Conservation (phyloP, 2,113 vertebrate genomes). For the human (Homo sapiens) region DNA sequence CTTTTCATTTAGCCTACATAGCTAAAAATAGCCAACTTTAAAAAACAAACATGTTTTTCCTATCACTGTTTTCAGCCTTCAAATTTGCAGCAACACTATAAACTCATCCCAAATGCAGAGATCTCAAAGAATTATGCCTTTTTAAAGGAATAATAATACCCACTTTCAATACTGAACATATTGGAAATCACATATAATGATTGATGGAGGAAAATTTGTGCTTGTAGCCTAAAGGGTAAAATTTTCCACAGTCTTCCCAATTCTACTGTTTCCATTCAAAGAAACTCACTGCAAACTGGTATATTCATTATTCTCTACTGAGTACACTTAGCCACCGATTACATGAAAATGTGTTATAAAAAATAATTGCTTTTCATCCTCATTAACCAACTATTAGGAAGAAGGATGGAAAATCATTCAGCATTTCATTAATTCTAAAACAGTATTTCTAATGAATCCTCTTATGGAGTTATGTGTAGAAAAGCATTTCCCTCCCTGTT, state of each 20-base stretch:
- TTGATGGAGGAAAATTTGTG: background rate
- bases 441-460: constrained; percentile 49
- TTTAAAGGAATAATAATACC: constrained; percentile 24
- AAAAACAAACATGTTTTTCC: constrained; percentile 55
- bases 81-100: constrained; percentile 9
- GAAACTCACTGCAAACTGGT: constrained; percentile 22
- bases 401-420: constrained; percentile 62
- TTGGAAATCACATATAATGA: background rate
- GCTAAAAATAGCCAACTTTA: constrained; percentile 46
- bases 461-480: constrained; percentile 43
- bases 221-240: background rate
- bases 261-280: constrained; percentile 40
- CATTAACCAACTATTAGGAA: constrained; percentile 61
- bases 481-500: constrained; percentile 39
- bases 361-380: constrained; percentile 73
- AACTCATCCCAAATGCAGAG: constrained; percentile 8
- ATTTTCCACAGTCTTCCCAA: constrained; percentile 8
- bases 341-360: constrained; percentile 63
- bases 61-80: background rate
- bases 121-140: background rate
- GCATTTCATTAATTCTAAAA: constrained; percentile 61
- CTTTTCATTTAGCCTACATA: constrained; percentile 30
- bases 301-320: constrained; percentile 53
- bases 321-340: constrained; percentile 54
- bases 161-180: background rate